phyloP scores from a whole-genome alignment of 2,888 invertebrate species.

The Tridacna gigas region DNA sequence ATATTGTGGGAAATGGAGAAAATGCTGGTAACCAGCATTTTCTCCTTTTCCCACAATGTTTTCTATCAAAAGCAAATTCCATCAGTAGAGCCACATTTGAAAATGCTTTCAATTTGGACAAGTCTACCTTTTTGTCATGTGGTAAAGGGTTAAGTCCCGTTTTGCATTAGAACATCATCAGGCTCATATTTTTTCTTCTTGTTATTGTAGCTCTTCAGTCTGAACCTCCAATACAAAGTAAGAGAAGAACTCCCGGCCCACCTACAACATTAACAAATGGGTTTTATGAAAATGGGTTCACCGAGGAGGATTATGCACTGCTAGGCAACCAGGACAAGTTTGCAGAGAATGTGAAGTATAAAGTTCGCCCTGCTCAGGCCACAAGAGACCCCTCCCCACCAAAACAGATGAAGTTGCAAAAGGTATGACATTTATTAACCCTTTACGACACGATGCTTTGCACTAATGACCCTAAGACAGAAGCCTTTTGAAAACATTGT shows the following conservation, averaged over 20 bases:
- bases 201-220: constrained; percentile 57
- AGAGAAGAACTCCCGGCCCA: constrained; percentile 76
- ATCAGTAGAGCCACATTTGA: no score
- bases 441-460: no score
- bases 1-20: constrained; percentile 4
- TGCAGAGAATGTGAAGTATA: constrained; percentile 78
- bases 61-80: no score
- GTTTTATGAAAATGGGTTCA: constrained; percentile 62
- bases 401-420: constrained; percentile 68
- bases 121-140: neutral
- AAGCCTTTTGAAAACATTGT: no score
- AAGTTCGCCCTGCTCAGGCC: constrained; percentile 48
- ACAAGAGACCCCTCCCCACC: constrained; percentile 70
- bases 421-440: constrained; percentile 29
- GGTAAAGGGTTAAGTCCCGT: no score
- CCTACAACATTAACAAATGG: constrained; percentile 71
- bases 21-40: constrained; percentile 3
- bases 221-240: constrained; percentile 82
- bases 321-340: constrained; percentile 83
- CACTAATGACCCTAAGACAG: no score
- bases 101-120: no score
- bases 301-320: constrained; percentile 75
- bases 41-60: constrained; percentile 4
- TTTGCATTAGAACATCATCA: no score
- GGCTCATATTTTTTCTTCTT: neutral